These are phyloP conservation scores for Platalea minor DNA, from an alignment of 2,797 vertebrate genomes.

Conservation along the genomic window DNA sequence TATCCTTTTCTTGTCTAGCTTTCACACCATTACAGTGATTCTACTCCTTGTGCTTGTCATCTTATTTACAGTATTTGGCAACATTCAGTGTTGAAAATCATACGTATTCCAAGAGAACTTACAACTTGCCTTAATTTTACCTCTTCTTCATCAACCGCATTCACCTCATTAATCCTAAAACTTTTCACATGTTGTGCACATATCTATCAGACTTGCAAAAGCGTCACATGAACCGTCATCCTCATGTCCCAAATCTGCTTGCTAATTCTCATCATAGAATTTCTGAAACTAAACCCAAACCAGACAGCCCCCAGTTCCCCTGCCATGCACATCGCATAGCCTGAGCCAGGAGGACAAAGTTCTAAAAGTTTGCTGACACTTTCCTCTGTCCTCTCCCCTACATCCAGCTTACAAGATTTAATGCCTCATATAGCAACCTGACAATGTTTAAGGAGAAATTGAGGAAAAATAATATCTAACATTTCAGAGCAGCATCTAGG, in stretches of 20 bases:
- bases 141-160: background rate
- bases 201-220: background rate
- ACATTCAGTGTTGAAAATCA: background rate
- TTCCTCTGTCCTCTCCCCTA: background rate
- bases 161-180: background rate
- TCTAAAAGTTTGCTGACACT: background rate
- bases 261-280: background rate
- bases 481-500: background rate
- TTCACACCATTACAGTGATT: background rate
- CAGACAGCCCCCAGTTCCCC: background rate
- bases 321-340: background rate
- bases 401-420: background rate
- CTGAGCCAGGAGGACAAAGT: background rate
- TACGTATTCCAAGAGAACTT: background rate
- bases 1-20: background rate
- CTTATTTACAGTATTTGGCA: background rate
- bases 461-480: background rate
- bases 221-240: background rate
- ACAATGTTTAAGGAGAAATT: background rate
- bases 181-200: background rate
- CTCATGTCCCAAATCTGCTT: background rate
- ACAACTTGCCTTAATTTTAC: background rate
- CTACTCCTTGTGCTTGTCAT: background rate
- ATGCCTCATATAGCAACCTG: background rate
- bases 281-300: background rate